A percentile compares a stretch with the other conserved stretches of the same genome.
Evolutionary conservation across 2,888 invertebrate genomes (phyloP).

Genomic region (Stenchaetothrips biformis): DNA sequence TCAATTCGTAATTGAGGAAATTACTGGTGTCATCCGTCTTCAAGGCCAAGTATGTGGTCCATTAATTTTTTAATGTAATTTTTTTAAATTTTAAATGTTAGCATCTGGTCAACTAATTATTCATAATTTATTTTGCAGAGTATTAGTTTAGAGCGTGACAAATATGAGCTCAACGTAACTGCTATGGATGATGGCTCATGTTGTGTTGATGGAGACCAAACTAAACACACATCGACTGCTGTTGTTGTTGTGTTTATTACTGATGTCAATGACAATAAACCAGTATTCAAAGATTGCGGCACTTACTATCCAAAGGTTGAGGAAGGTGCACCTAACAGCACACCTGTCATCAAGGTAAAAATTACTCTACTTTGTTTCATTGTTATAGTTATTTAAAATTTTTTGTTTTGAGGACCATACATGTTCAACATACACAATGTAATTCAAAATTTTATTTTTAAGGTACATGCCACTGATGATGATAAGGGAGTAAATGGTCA

Average conservation of each 20-base stretch:
- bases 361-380: neutral
- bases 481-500: conserved; percentile 95
- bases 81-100: neutral
- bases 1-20: conserved; percentile 92
- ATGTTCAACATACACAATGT: neutral
- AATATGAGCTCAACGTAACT: conserved; percentile 93
- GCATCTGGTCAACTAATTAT: too few relatives aligned
- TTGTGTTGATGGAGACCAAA: conserved; percentile 81
- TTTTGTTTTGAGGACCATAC: too few relatives aligned
- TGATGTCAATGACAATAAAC: conserved; percentile 95
- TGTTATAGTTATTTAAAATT: conserved; percentile 2
- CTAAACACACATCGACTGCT: conserved; percentile 88
- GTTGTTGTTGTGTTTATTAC: conserved; percentile 95
- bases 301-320: conserved; percentile 91
- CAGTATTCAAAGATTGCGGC: conserved; percentile 88
- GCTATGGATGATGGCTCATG: conserved; percentile 97
- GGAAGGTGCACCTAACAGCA: conserved; percentile 90
- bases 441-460: conserved; percentile 26
- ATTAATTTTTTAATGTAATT: neutral
- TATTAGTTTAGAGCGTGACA: conserved; percentile 83
- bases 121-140: neutral
- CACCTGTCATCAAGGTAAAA: conserved; percentile 80
- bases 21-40: conserved; percentile 87
- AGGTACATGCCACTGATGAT: conserved; percentile 80
- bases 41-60: conserved; percentile 62